Base-by-base conservation (phyloP, 2,113 vertebrate species). In the Phyllostomus hastatus region DNA sequence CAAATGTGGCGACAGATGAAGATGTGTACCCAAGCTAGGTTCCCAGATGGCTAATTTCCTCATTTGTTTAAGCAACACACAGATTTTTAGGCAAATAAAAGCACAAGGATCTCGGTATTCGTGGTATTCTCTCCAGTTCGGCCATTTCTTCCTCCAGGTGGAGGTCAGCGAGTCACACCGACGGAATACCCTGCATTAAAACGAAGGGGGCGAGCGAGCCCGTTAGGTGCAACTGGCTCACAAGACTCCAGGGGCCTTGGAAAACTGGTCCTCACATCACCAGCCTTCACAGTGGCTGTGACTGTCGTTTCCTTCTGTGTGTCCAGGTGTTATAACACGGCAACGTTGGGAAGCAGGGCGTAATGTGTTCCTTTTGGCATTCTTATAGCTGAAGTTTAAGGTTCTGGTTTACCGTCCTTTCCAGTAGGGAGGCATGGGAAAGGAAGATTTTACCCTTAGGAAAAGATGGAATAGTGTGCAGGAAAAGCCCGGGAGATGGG, bases 31-130 rank as follows among this genome's bases (percentile, higher is more conserved):
- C 98, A 98, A 98, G 97, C 98, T 97, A 96, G 96, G 97, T 97
- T 98, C 97, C 98, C 98, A 98, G 98, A 98, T 98, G 98, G 98
- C 98, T 98, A 97, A 98, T 98, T 98, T 98, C 98, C 98, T 97
- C 97, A 91, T 98, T 98, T 98, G 98, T 98, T 99, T 98, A 98
- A 98, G 98, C 98, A 98, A 98, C 98, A 98, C 93, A 95, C 97
- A 98, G 97, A 97, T 97, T 98, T 97, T 98, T 97, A 98, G 98
- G 97, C 97, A 98, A 98, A 98, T 98, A 96, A 98, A 98, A 98
- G 98, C 95, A 98, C 97, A 98, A 97, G 98, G 96, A 95, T 95
- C 96, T 97, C 80, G 82, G 87, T 97, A 97, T 97, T 97, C 95
- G 87, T 95, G 97, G 94, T 41, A 16, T 95, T 97, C 90, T 95